Conservation (phyloP, 1,140 invertebrate genomes). For the Reticulitermes speratus region DNA sequence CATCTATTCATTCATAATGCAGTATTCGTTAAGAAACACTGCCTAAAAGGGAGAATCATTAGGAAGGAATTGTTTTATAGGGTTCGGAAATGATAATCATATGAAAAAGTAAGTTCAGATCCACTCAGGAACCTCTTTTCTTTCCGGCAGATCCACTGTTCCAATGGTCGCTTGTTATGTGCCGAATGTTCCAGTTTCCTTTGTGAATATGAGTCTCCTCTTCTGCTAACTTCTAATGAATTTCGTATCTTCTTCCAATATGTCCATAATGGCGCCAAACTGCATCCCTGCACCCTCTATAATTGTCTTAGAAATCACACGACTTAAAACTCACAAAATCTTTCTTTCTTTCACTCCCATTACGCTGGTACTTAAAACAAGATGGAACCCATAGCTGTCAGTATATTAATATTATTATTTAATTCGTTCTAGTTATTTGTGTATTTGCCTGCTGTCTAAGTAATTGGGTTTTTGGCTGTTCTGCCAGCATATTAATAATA, state of each 20-base stretch:
- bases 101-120: conserved; percentile 16
- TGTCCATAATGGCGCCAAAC: not conserved
- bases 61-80: conserved; percentile 19
- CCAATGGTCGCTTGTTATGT: not conserved
- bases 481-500: no score
- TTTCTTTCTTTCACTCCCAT: no score
- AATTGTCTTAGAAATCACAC: no score
- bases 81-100: not conserved
- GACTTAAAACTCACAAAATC: no score
- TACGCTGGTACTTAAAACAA: no score
- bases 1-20: not conserved
- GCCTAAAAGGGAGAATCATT: conserved; percentile 6
- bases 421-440: no score
- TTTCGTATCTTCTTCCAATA: not conserved
- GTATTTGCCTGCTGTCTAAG: no score
- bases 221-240: not conserved
- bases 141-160: not conserved
- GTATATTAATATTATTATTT: no score
- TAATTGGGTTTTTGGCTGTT: no score
- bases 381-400: no score
- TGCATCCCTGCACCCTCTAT: no score
- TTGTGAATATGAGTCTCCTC: not conserved
- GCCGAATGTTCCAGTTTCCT: not conserved
- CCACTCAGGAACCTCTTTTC: conserved; percentile 15
- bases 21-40: conserved; percentile 24